A percentile compares a stretch with the other conserved stretches of the same genome.
Evolutionary conservation across 1,140 invertebrate genomes (phyloP).

Genomic region (Drosophila littoralis): DNA sequence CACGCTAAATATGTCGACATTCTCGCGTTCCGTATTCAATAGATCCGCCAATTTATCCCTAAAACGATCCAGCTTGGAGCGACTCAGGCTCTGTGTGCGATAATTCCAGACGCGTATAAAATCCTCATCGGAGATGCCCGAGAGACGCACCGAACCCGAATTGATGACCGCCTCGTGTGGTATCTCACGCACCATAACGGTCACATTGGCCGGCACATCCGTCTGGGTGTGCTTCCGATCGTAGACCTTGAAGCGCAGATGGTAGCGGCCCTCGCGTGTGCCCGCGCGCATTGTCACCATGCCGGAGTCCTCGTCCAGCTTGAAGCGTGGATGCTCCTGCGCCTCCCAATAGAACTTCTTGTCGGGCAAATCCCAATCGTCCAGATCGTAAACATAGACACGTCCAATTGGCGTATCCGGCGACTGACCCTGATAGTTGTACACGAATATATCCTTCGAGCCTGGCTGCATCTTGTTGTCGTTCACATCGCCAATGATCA

Average conservation of each 20-base stretch:
- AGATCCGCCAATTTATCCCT: constrained; percentile 94
- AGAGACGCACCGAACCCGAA: constrained; percentile 96
- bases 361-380: constrained; percentile 98
- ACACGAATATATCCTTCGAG: constrained; percentile 97
- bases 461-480: constrained; percentile 99
- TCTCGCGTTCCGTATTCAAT: constrained; percentile 92
- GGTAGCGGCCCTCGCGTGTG: constrained; percentile 93
- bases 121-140: constrained; percentile 97
- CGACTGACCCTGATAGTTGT: constrained; percentile 97
- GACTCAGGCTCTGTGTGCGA: constrained; percentile 91
- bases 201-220: constrained; percentile 96
- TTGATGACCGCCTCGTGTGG: constrained; percentile 97
- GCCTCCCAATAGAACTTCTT: constrained; percentile 98
- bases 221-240: constrained; percentile 97
- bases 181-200: constrained; percentile 96
- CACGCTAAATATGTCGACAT: constrained; percentile 98
- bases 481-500: constrained; percentile 98
- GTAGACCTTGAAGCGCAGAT: constrained; percentile 96
- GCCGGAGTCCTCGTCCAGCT: constrained; percentile 94
- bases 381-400: constrained; percentile 97
- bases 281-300: constrained; percentile 98
- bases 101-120: constrained; percentile 98
- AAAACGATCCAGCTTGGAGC: constrained; percentile 95
- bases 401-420: constrained; percentile 96
- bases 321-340: constrained; percentile 92